A percentile compares a stretch with the other conserved stretches of the same genome.
These are phyloP conservation scores for Uromys caudimaculatus DNA, from an alignment of 2,797 vertebrate genomes.

Conservation along the genomic window DNA sequence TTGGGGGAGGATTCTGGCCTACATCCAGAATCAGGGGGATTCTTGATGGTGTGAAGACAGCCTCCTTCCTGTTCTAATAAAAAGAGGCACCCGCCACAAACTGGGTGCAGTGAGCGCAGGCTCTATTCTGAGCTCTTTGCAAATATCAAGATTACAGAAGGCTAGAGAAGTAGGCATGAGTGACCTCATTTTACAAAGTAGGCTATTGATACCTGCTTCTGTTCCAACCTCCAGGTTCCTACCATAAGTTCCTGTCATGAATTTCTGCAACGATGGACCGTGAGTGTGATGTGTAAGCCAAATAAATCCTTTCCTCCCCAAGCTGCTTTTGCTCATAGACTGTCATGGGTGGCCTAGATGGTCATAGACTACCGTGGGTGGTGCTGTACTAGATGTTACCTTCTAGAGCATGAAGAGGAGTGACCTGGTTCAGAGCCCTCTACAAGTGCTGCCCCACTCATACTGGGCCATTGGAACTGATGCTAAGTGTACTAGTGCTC, in stretches of 20 bases:
- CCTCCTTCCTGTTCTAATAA: neutral
- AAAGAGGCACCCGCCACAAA: rapidly evolving
- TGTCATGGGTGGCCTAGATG: neutral
- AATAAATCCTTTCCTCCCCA: too few species aligned
- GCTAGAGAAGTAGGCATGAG: neutral
- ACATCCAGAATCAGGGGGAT: neutral
- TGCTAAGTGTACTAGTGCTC: neutral
- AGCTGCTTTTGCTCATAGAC: neutral
- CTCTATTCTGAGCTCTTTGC: neutral
- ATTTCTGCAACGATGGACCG: neutral
- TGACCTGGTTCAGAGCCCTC: neutral
- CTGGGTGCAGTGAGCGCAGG: neutral
- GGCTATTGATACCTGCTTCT: neutral
- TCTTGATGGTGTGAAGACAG: neutral
- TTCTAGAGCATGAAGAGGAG: neutral
- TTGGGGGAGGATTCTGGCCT: neutral
- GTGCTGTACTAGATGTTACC: neutral
- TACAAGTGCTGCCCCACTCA: neutral
- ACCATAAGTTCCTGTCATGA: neutral
- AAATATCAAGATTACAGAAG: neutral
- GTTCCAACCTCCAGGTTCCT: neutral
- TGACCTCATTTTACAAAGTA: neutral
- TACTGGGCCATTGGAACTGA: neutral
- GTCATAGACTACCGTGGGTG: neutral
- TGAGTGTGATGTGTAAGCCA: too few species aligned